Evolutionary conservation across 2,888 invertebrate genomes (phyloP), one percentile per base, ranked within the genome.

Genomic region (Seira ritae): DNA sequence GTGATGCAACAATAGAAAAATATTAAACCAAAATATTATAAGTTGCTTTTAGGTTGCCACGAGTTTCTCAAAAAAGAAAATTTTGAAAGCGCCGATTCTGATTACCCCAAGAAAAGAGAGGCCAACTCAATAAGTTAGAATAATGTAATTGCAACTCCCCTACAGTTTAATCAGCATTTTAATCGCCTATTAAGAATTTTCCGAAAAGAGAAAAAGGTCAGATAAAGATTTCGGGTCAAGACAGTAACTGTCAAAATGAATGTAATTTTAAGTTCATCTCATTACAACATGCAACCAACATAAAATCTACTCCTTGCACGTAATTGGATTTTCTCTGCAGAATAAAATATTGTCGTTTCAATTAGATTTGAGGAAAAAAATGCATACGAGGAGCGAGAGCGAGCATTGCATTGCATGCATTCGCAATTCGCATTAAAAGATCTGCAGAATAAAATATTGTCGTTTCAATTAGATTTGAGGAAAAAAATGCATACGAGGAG

Each of bases 201-300:
- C 42, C 42, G 12, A 42, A 42, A 42, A 42, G 42, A 42, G 15
- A 31, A 69, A 69, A 69, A 69, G 69, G 42, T 69, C 69, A 79
- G 31, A 71, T 79, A 79, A 79, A 79, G 71, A 71, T 79, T 79
- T 79, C 42, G 42, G 78, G 78, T 71, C 71, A 79, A 66, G 72
- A 20, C 50, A 65, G 78, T 79, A 42, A 79, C 23, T 79, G 78
- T 79, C 78, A 79, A 24, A 50, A 15, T 17, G 70, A 79, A 79
- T 79, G 71, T 72, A 71, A 72, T 79, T 77, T 79, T 79, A 72
- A 79, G 4, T 24, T 70, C 77, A 69, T 70, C 50, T 23, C n/a
- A n/a, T n/a, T n/a, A n/a, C n/a, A n/a, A n/a, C n/a, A n/a, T n/a
- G n/a, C n/a, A n/a, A n/a, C n/a, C n/a, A n/a, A n/a, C n/a, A n/a